Base-by-base conservation (phyloP, 2,888 invertebrate genomes). In the Pasiphila rectangulata region DNA sequence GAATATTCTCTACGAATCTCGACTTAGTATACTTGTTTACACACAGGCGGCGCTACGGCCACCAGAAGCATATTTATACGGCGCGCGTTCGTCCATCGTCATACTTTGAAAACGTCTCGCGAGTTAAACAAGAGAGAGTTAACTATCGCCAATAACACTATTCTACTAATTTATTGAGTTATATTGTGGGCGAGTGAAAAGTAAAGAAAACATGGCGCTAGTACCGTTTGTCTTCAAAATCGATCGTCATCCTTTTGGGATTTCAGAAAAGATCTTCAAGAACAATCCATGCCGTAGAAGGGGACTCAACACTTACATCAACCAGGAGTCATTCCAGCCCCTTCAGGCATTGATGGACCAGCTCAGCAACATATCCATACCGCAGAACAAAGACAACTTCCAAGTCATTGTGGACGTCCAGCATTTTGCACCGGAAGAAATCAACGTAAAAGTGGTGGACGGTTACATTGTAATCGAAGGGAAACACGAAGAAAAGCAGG, bases 401-500 rank as follows among this genome's bases (percentile, higher is more conserved):
- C 92, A 93, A 71, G 91, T 94, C 0, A 92, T 90, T 57, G 84
- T 95, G 50, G 95, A 95, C 67, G 94, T 95, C 0, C 92, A 93
- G 56, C 94, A 95, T 60, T 96, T 95, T 60, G 76, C 90, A 0
- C 95, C 95, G 0, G 91, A 92, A 30, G 95, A 96, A 72, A 90
- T 96, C 10, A 89, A 87, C 1, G 95, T 96, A 0, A 95, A 94
- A 74, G 93, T 94, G 0, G 82, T 91, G 0, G 92, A 94, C 35
- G 90, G 92, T 21, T 85, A 86, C 5, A 90, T 96, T 4, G 84
- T 94, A 0, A 88, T 94, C 1, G 93, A 95, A 72, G 95, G 93
- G 0, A 94, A 93, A 67, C 95, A 96, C 60, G 94, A 94, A 56
- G 95, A 95, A 63, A 93, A 92, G 61, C 86, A 89, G 42, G 95